Conservation (phyloP, 1,140 invertebrate species). For the Cephus cinctus region DNA sequence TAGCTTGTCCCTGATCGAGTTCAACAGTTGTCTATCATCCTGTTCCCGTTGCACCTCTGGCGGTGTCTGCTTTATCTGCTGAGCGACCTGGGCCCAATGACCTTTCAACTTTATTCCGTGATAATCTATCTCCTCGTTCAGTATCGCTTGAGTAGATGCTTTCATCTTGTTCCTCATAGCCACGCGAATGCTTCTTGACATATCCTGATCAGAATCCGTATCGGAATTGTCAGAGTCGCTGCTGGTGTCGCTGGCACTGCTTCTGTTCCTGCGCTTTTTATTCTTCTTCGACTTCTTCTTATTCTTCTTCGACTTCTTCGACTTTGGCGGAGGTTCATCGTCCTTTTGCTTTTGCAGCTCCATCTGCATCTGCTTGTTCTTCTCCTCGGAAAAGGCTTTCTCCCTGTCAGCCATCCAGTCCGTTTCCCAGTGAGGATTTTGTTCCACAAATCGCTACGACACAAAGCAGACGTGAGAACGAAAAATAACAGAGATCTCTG, state of each 20-base stretch:
- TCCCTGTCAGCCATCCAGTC: slow-evolving; percentile 81
- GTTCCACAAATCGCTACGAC: slow-evolving; percentile 74
- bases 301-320: slow-evolving; percentile 56
- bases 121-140: slow-evolving; percentile 53
- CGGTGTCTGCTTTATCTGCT: slow-evolving; percentile 27
- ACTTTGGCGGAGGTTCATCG: slow-evolving; percentile 33
- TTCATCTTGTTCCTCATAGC: slow-evolving; percentile 67
- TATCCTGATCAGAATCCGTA: slow-evolving; percentile 55
- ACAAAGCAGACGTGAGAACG: neutral
- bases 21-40: slow-evolving; percentile 43
- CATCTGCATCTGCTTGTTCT: slow-evolving; percentile 48
- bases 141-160: slow-evolving; percentile 46
- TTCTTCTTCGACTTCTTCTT: slow-evolving; percentile 65
- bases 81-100: slow-evolving; percentile 26
- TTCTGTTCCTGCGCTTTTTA: slow-evolving; percentile 57
- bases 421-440: slow-evolving; percentile 82
- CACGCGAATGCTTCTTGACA: slow-evolving; percentile 64
- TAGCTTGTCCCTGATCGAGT: slow-evolving; percentile 50
- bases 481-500: neutral
- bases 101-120: slow-evolving; percentile 36
- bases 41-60: slow-evolving; percentile 22
- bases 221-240: slow-evolving; percentile 58
- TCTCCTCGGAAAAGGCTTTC: slow-evolving; percentile 63
- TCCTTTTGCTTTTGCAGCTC: slow-evolving; percentile 53
- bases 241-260: slow-evolving; percentile 52